phyloP scores from a whole-genome alignment of 2,797 vertebrate genomes.

The Enteromius radiatus region DNA sequence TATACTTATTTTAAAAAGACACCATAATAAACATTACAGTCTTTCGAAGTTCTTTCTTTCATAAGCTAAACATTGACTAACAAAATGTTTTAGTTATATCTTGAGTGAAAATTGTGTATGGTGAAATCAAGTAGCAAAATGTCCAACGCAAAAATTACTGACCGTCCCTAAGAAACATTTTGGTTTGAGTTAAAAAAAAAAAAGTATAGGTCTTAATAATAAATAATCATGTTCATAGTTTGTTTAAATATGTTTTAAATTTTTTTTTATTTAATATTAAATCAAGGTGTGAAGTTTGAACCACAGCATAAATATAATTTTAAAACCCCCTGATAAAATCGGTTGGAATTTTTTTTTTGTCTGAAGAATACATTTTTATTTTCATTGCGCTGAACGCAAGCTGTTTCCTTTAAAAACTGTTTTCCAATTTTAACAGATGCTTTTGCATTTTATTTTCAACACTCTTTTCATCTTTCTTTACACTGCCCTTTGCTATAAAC shows the following conservation, averaged over 20 bases:
- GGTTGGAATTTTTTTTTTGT: not conserved
- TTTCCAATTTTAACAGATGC: not conserved
- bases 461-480: conserved; percentile 5
- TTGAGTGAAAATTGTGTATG: not conserved
- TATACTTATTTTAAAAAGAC: too few relatives aligned
- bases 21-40: not conserved
- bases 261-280: not conserved
- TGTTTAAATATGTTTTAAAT: not conserved
- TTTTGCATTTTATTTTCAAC: not conserved
- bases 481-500: not conserved
- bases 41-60: not conserved
- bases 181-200: not conserved
- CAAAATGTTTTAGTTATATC: not conserved
- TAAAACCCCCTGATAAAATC: not conserved
- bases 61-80: not conserved
- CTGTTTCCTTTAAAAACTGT: not conserved
- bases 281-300: not conserved
- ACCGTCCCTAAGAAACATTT: not conserved
- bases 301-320: not conserved
- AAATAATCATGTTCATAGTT: not conserved
- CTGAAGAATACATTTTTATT: not conserved
- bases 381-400: not conserved
- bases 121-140: not conserved
- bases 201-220: not conserved
- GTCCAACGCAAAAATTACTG: not conserved